Conservation (phyloP, 2,113 vertebrate species). For the Coreoperca whiteheadi region DNA sequence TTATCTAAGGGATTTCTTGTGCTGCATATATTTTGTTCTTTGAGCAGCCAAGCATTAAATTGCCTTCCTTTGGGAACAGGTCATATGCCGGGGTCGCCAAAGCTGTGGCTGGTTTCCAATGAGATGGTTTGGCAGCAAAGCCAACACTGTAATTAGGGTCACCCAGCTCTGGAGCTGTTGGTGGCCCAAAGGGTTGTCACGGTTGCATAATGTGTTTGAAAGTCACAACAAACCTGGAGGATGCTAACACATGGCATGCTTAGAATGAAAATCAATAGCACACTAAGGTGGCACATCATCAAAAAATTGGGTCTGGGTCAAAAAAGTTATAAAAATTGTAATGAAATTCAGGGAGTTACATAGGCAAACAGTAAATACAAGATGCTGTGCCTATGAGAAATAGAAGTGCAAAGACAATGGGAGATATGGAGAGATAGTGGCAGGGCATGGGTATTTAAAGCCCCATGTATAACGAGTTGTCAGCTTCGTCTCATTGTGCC, state of each 20-base stretch:
- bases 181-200: slow-evolving; percentile 55
- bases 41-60: slow-evolving; percentile 89
- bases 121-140: slow-evolving; percentile 78
- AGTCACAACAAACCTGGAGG: slow-evolving; percentile 63
- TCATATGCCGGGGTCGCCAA: slow-evolving; percentile 81
- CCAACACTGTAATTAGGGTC: slow-evolving; percentile 78
- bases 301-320: neutral
- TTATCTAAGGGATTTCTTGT: slow-evolving; percentile 85
- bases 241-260: slow-evolving; percentile 13
- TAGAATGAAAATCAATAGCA: slow-evolving; percentile 30
- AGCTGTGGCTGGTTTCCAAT: slow-evolving; percentile 75
- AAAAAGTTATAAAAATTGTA: neutral
- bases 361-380: neutral
- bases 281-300: neutral
- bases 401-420: slow-evolving; percentile 24
- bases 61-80: slow-evolving; percentile 88
- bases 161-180: slow-evolving; percentile 59
- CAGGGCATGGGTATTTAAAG: slow-evolving; percentile 9
- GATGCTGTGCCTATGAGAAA: neutral
- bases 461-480: slow-evolving; percentile 46
- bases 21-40: slow-evolving; percentile 86
- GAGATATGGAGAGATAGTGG: slow-evolving; percentile 32
- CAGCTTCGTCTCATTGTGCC: slow-evolving; percentile 54
- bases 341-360: neutral
- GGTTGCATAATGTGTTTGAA: slow-evolving; percentile 57